These are phyloP conservation scores for Leptopilina syphax DNA, from an alignment of 2,888 invertebrate genomes.

Conservation along the genomic window DNA sequence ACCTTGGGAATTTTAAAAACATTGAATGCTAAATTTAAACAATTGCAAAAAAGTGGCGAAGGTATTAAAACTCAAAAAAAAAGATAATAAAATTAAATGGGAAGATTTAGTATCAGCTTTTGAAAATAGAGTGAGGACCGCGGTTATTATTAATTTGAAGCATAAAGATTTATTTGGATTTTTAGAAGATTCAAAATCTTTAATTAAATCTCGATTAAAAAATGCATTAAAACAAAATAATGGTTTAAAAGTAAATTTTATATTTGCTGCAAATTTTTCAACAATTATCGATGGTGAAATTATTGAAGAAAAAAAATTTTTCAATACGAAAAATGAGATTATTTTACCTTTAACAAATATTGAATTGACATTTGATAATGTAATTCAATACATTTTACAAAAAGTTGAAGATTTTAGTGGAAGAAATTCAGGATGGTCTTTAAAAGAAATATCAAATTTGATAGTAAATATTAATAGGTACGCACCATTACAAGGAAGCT, in stretches of 20 bases:
- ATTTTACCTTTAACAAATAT: background rate
- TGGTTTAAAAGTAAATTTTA: background rate
- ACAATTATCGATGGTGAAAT: background rate
- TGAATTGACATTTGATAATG: background rate
- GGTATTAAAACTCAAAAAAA: background rate
- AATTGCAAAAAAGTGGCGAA: background rate
- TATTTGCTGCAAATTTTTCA: no score
- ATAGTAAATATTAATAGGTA: no score
- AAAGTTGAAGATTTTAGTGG: background rate
- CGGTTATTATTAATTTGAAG: background rate
- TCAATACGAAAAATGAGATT: background rate
- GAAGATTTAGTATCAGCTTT: background rate
- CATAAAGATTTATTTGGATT: background rate
- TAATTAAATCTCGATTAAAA: conserved; percentile 3
- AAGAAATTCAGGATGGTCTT: background rate
- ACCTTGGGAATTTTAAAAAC: background rate
- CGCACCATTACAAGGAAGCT: no score
- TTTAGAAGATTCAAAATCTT: background rate
- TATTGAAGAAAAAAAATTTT: background rate
- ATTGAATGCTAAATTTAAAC: background rate
- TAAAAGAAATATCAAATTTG: background rate
- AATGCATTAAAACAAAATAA: conserved; percentile 1
- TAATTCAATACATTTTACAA: background rate
- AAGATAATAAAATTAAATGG: background rate
- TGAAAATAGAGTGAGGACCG: background rate